phyloP scores from a whole-genome alignment of 2,113 vertebrate species.

The Neoarius graeffei region DNA sequence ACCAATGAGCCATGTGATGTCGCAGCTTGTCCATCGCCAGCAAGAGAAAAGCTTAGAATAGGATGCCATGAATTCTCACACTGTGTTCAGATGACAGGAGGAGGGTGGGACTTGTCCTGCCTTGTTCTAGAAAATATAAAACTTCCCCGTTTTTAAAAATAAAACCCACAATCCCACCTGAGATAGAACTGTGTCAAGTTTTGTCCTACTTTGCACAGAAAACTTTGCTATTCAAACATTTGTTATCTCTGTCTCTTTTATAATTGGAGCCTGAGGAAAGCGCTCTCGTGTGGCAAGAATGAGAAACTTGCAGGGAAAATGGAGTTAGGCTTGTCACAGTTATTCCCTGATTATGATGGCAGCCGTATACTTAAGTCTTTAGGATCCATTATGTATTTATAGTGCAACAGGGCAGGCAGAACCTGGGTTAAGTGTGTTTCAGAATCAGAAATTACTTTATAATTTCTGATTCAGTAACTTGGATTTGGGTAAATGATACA shows the following conservation, averaged over 20 bases:
- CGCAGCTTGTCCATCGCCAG: slow-evolving; percentile 49
- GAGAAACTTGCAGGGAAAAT: slow-evolving; percentile 40
- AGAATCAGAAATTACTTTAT: no score
- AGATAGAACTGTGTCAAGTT: slow-evolving; percentile 76
- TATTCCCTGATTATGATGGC: neutral
- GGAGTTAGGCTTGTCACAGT: slow-evolving; percentile 21
- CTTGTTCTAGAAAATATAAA: slow-evolving; percentile 61
- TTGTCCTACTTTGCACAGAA: slow-evolving; percentile 72
- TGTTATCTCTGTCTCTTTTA: slow-evolving; percentile 58
- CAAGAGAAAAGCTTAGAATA: slow-evolving; percentile 55
- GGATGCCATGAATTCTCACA: slow-evolving; percentile 56
- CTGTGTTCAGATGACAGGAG: slow-evolving; percentile 57
- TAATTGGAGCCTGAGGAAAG: slow-evolving; percentile 61
- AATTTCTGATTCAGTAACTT: neutral
- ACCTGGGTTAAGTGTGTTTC: neutral
- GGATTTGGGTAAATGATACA: neutral
- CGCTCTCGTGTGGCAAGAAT: slow-evolving; percentile 39
- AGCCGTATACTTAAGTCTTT: neutral
- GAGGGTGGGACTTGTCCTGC: slow-evolving; percentile 68
- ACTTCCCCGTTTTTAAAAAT: slow-evolving; percentile 73
- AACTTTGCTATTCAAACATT: slow-evolving; percentile 63
- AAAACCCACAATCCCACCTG: slow-evolving; percentile 73
- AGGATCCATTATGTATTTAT: neutral
- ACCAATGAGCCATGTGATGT: slow-evolving; percentile 47
- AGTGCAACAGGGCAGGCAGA: neutral